Percentiles rank a stretch among this genome's conserved stretches.
These are phyloP conservation scores for Chlorops oryzae DNA, from an alignment of 1,140 invertebrate species.

Conservation along the genomic window DNA sequence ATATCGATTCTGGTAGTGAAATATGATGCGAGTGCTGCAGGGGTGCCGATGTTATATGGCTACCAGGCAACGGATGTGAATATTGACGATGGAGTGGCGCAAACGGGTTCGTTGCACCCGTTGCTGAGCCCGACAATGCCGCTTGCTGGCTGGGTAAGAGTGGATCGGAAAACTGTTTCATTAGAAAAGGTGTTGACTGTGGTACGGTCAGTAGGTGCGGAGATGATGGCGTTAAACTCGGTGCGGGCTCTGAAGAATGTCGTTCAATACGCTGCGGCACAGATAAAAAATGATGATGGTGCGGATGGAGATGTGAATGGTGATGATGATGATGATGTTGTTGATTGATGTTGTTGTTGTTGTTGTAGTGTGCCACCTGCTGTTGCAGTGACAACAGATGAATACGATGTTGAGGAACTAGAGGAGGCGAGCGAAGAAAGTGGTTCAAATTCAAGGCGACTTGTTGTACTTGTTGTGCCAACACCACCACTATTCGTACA, in stretches of 20 bases:
- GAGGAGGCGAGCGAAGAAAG: slow-evolving; percentile 23
- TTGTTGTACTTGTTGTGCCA: neutral
- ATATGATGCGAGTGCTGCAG: slow-evolving; percentile 44
- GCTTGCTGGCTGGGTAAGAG: slow-evolving; percentile 54
- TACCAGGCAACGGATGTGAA: slow-evolving; percentile 45
- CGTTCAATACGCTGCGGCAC: slow-evolving; percentile 53
- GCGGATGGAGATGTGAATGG: slow-evolving; percentile 17
- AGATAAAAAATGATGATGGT: slow-evolving; percentile 43
- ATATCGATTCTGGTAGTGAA: slow-evolving; percentile 42
- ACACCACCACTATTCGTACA: too few relatives aligned
- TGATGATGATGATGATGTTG: slow-evolving; percentile 20
- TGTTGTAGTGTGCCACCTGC: slow-evolving; percentile 29
- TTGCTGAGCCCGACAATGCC: slow-evolving; percentile 39
- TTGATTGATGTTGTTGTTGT: slow-evolving; percentile 18
- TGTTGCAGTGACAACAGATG: too few relatives aligned
- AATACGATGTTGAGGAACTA: slow-evolving; percentile 30
- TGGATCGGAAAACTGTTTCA: slow-evolving; percentile 63
- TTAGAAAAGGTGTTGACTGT: slow-evolving; percentile 49
- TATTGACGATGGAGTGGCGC: slow-evolving; percentile 51
- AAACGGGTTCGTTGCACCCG: slow-evolving; percentile 35
- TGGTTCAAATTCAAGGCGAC: slow-evolving; percentile 9
- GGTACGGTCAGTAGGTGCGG: slow-evolving; percentile 58
- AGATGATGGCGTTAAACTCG: slow-evolving; percentile 45
- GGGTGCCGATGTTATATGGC: slow-evolving; percentile 25
- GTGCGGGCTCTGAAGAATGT: slow-evolving; percentile 55